A percentile compares a stretch with the other conserved stretches of the same genome.
These are phyloP conservation scores for Myripristis murdjan DNA, from an alignment of 2,797 vertebrate species.

Conservation along the genomic window DNA sequence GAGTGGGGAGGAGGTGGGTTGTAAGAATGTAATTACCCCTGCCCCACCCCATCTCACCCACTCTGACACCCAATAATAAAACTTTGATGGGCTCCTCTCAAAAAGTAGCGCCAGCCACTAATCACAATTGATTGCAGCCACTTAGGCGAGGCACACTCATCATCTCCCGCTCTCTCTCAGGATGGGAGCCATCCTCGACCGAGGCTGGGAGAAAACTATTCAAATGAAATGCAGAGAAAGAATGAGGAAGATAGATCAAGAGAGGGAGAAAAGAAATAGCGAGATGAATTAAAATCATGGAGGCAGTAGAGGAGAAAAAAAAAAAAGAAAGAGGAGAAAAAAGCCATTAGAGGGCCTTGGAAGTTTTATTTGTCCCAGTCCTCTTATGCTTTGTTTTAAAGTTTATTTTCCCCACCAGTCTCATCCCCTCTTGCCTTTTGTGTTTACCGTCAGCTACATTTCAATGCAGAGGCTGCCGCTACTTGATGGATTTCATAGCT, in stretches of 20 bases:
- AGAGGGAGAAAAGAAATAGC: constrained; percentile 16
- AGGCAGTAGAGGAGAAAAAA: constrained; percentile 40
- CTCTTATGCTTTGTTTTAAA: constrained; percentile 42
- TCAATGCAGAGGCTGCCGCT: constrained; percentile 18
- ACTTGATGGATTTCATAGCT: constrained; percentile 24
- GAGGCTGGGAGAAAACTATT: constrained; percentile 40
- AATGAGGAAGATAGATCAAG: constrained; percentile 54
- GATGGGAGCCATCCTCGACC: constrained; percentile 62
- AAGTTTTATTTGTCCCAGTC: constrained; percentile 28
- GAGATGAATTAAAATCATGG: constrained; percentile 46
- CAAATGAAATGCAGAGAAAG: constrained; percentile 61
- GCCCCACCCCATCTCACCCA: constrained; percentile 71
- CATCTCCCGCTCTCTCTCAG: constrained; percentile 64
- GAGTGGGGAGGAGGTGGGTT: constrained; percentile 63
- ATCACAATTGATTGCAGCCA: constrained; percentile 92
- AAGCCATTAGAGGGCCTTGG: constrained; percentile 19
- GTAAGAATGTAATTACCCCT: constrained; percentile 81
- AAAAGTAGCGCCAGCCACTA: constrained; percentile 85
- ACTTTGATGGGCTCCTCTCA: constrained; percentile 88
- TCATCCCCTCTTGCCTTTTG: constrained; percentile 28
- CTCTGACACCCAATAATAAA: constrained; percentile 89
- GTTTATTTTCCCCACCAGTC: constrained; percentile 41
- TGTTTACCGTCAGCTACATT: constrained; percentile 44
- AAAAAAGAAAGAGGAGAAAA: constrained; percentile 12
- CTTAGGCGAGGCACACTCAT: constrained; percentile 86